Evolutionary conservation across 2,113 vertebrate genomes (phyloP).

Genomic region (Tringa solitaria): DNA sequence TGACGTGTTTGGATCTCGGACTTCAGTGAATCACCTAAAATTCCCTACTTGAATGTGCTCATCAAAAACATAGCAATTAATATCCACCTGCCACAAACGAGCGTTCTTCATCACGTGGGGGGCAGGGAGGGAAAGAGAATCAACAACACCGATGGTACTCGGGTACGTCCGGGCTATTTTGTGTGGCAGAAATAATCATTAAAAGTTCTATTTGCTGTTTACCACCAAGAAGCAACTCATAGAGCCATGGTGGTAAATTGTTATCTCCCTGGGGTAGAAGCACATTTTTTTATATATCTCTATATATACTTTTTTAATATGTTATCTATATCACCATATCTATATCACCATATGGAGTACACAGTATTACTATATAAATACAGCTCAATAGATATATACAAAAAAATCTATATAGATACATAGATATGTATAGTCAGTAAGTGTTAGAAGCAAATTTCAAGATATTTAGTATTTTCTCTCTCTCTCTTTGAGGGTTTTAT

Average conservation of each 20-base stretch:
- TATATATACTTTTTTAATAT: not conserved
- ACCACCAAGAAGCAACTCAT: not conserved
- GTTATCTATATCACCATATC: not conserved
- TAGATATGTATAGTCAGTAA: not conserved
- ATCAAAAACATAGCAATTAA: not conserved
- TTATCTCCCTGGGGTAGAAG: not conserved
- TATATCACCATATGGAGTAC: not conserved
- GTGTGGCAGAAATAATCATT: not conserved
- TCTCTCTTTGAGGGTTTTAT: not conserved
- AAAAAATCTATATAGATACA: not conserved
- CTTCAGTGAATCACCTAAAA: not conserved
- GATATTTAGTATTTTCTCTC: not conserved
- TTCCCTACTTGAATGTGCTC: not conserved
- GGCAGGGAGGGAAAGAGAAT: not conserved
- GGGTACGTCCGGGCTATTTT: fast-evolving
- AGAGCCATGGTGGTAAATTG: not conserved
- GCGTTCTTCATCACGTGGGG: fast-evolving
- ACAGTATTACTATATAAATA: not conserved
- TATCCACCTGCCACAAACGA: not conserved
- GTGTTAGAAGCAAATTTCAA: not conserved
- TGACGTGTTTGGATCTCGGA: not conserved
- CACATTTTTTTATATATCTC: not conserved
- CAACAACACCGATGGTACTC: not conserved
- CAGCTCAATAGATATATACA: not conserved
- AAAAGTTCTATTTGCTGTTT: not conserved